Conservation (phyloP, 2,113 vertebrate species). For the Gallinago media region DNA sequence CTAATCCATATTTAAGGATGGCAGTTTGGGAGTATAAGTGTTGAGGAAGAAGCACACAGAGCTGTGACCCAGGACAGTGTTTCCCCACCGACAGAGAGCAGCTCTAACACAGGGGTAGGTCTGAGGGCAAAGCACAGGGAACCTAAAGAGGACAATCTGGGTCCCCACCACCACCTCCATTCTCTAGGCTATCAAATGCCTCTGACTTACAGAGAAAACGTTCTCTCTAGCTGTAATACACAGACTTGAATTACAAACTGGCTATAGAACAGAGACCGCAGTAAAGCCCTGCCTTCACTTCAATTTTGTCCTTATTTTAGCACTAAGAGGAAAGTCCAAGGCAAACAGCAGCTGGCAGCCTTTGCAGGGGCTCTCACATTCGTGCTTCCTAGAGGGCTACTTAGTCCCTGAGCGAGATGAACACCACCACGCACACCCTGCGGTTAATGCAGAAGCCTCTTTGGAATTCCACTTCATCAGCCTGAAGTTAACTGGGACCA, state of each 20-base stretch:
- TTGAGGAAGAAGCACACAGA: fast-evolving
- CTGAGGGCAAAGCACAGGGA: not conserved
- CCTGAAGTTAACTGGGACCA: not conserved
- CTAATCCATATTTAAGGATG: not conserved
- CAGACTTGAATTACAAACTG: not conserved
- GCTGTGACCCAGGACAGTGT: fast-evolving
- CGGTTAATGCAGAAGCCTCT: not conserved
- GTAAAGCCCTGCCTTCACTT: not conserved
- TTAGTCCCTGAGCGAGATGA: no score
- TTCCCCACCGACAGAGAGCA: not conserved
- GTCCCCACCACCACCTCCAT: not conserved
- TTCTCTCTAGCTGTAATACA: not conserved
- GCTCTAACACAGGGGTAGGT: not conserved
- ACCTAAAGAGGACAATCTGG: not conserved
- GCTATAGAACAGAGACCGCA: not conserved
- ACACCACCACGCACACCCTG: not conserved
- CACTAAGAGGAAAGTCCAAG: not conserved
- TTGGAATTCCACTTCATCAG: not conserved
- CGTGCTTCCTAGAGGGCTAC: no score
- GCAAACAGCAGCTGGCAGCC: not conserved
- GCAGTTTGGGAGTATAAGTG: fast-evolving
- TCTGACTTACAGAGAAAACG: not conserved
- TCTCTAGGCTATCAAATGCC: fast-evolving
- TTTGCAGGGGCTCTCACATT: not conserved
- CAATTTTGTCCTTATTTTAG: not conserved